Base-by-base conservation (phyloP, 2,797 vertebrate genomes). In the Myotis vivesi region DNA sequence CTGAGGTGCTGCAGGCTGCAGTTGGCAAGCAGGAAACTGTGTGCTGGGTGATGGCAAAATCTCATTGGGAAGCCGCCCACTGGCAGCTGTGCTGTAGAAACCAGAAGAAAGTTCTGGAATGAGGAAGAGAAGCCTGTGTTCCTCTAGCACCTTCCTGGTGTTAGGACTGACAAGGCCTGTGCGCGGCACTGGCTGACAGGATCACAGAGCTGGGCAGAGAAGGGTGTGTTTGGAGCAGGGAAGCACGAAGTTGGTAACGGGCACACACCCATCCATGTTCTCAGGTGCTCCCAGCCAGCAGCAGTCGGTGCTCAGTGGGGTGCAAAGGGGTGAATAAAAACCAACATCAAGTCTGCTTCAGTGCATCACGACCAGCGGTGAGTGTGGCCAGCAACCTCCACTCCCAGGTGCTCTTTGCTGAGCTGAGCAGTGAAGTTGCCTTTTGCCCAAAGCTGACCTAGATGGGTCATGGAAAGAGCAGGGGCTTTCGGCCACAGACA, bases 311-410 rank as follows among this genome's bases (percentile, higher is more conserved):
- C 97, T 97, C 99, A 90, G 99, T 98, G 98, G 99, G 97, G 98
- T 98, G 4, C 98, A 98, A 71, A 98, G 98, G 96, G 94, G n/a
- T n/a, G n/a, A 97, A 99, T 99, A 98, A 99, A 99, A 99, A 99
- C 99, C 90, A 99, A 99, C 98, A 99, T 99, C 98, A 99, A 99
- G 96, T 99, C 99, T 8, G 98, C 98, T 71, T 99, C 99, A 64
- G 99, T 99, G 99, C 99, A 99, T 97, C 99, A 99, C 0, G 99
- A 99, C 96, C 99, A 98, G 98, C 98, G 99, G 97, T 99, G 98
- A 99, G 84, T 79, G 77, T 84, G 77, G 91, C 80, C 8, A 2
- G 76, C 91, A 75, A 55, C 92, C 76, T 95, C 76, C 83, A 51
- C 79, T 91, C 82, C 76, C 91, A 80, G 81, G 80, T 71, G 92